Base-by-base conservation (phyloP, 2,797 vertebrate species). In the Chaenodraco wilsoni region DNA sequence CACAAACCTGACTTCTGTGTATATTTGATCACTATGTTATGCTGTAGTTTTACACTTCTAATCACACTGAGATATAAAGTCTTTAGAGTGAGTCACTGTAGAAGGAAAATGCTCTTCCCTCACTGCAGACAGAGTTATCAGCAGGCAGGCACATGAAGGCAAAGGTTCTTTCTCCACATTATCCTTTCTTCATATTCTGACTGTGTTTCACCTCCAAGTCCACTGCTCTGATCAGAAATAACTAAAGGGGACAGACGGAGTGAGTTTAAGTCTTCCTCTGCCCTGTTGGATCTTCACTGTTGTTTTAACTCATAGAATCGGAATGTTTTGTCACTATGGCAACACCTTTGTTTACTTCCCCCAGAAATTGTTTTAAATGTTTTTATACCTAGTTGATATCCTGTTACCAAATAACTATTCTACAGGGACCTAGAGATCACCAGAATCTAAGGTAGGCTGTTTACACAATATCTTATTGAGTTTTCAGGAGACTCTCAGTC, bases 281-380 rank as follows among this genome's bases (percentile, higher is more conserved):
- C 17, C 31, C 31, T 4, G 31, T 59, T 61, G n/a, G 19, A 58
- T 44, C 5, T 31, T 56, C 64, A 41, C 8, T 33, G 3, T 19
- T 41, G 43, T 46, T 23, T 19, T 45, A 14, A n/a, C 5, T 48
- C 48, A 64, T 45, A 41, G 68, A 76, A 71, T 61, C n/a, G 4
- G 68, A 79, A 81, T 74, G 74, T 86, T 77, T 63, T 74, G 84
- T 86, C 45, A 31, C 87, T 6, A 79, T 86, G 67, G 81, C 72
- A 88, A 86, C 83, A 46, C 27, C 58, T 75, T 74, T 44, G n/a
- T 37, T 8, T 57, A 62, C 68, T 33, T 71, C 41, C 59, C 27
- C 14, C 10, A 60, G 60, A 66, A 82, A 43, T 45, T 13, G 14
- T 33, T 56, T 44, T 52, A 5, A 37, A 40, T n/a, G 5, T 16